These are phyloP conservation scores for Wasmannia auropunctata DNA, from an alignment of 1,140 invertebrate species.

Conservation along the genomic window DNA sequence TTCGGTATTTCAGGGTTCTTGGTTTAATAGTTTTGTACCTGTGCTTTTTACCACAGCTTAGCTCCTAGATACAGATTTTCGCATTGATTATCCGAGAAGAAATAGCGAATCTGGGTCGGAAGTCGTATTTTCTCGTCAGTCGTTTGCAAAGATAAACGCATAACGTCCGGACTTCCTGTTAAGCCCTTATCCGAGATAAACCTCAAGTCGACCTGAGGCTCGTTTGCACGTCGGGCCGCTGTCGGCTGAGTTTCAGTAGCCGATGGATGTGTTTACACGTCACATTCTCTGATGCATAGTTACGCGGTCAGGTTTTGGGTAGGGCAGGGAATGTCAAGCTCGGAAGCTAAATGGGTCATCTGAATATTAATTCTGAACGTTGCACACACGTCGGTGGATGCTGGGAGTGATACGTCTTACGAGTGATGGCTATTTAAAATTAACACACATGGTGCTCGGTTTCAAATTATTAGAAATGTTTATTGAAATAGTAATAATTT, in stretches of 20 bases:
- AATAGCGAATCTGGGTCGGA: constrained; percentile 14
- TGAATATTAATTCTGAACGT: constrained; percentile 48
- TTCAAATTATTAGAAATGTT: not conserved
- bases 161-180: constrained; percentile 49
- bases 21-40: not conserved
- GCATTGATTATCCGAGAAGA: constrained; percentile 4
- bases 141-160: constrained; percentile 42
- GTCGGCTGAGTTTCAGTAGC: constrained; percentile 56
- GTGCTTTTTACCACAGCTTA: not conserved
- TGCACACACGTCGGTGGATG: constrained; percentile 3
- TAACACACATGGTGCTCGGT: not conserved
- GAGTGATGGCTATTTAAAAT: not conserved
- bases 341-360: constrained; percentile 48
- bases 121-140: constrained; percentile 55
- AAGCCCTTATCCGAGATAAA: constrained; percentile 55
- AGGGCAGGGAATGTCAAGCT: constrained; percentile 29
- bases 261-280: constrained; percentile 60
- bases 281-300: constrained; percentile 59
- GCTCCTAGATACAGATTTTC: not conserved
- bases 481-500: not conserved
- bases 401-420: constrained; percentile 11
- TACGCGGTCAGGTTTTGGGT: constrained; percentile 53
- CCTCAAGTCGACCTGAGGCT: constrained; percentile 53
- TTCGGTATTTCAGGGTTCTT: not conserved
- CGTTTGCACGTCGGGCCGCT: constrained; percentile 52